Evolutionary conservation across 2,888 invertebrate species (phyloP), one percentile per base, ranked within the genome.

Genomic region (Tanytarsus gracilentus): DNA sequence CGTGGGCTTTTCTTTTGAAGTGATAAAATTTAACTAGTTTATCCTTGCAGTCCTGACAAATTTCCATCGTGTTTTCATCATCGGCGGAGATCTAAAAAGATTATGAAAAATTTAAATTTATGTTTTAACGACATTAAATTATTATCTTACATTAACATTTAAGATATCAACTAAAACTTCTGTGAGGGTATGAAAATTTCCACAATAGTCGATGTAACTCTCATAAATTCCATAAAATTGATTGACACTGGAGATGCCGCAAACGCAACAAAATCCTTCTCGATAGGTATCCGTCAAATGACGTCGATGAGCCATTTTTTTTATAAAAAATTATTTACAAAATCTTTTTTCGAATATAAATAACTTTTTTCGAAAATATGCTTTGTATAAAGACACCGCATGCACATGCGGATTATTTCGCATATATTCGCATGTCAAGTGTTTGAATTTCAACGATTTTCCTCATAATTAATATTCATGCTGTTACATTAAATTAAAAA

Each of bases 11-110:
- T 18, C 44, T 6, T 18, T 44, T 44, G 23, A 44, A 44, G 23
- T 44, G 44, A 44, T 44, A 44, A 18, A 44, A 44, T 9, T 44
- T 44, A 9, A 44, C n/a, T 8, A 44, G 21, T 23, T 44, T 44
- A 18, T 44, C 44, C 11, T 44, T 44, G 9, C 44, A 44, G 11
- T 44, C 44, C 7, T 23, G 23, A 11, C 44, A 44, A 23, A 44
- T 44, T 44, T 44, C 44, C 23, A 23, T 18, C 23, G 21, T 18
- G 6, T 44, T 44, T 44, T 23, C 44, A 21, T 23, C 23, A 11
- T 33, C n/a, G 6, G 9, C 11, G n/a, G 18, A 11, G 23, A 44
- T 44, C 44, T 44, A 18, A 44, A 44, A 44, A 33, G 33, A 18
- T 8, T 21, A 9, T 44, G 1, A 44, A 23, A 1, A 21, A 9